phyloP scores from a whole-genome alignment of 2,113 vertebrate species.

The Nannobrachium achirus region DNA sequence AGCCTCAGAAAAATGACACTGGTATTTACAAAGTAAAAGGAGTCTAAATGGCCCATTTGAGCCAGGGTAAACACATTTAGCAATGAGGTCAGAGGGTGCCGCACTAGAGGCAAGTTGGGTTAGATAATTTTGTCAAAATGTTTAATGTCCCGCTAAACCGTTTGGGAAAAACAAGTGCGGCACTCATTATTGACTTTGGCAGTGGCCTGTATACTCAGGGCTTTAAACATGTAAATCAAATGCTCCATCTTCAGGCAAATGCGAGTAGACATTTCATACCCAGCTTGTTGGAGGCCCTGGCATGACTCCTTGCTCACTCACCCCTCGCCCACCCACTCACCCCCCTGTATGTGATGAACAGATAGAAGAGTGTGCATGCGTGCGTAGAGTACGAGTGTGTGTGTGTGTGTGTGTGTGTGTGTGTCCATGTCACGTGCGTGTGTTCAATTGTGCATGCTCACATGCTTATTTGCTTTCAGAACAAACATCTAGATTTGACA shows the following conservation, averaged over 20 bases:
- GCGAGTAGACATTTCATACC: constrained; percentile 80
- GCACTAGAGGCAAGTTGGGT: constrained; percentile 88
- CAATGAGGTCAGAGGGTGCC: constrained; percentile 94
- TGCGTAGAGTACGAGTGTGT: too few species aligned
- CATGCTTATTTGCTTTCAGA: too few species aligned
- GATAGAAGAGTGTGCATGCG: constrained; percentile 37
- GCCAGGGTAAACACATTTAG: constrained; percentile 96
- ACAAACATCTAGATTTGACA: constrained; percentile 65
- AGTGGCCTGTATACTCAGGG: constrained; percentile 75
- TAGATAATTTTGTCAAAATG: constrained; percentile 98
- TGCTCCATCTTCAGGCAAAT: constrained; percentile 81
- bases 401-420: too few species aligned
- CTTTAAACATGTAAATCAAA: constrained; percentile 85
- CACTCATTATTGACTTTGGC: constrained; percentile 93
- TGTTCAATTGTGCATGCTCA: too few species aligned
- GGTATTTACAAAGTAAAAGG: constrained; percentile 77
- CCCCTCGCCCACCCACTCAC: constrained; percentile 31
- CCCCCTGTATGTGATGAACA: constrained; percentile 34
- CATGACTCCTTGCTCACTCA: constrained; percentile 41
- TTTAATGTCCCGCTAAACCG: constrained; percentile 91
- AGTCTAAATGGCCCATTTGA: constrained; percentile 79
- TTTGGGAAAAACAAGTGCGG: constrained; percentile 88
- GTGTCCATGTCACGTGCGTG: too few species aligned
- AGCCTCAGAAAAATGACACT: constrained; percentile 78
- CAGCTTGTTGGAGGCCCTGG: constrained; percentile 69